These are phyloP conservation scores for Pseudopleuronectes americanus DNA, from an alignment of 2,797 vertebrate species.

Conservation along the genomic window DNA sequence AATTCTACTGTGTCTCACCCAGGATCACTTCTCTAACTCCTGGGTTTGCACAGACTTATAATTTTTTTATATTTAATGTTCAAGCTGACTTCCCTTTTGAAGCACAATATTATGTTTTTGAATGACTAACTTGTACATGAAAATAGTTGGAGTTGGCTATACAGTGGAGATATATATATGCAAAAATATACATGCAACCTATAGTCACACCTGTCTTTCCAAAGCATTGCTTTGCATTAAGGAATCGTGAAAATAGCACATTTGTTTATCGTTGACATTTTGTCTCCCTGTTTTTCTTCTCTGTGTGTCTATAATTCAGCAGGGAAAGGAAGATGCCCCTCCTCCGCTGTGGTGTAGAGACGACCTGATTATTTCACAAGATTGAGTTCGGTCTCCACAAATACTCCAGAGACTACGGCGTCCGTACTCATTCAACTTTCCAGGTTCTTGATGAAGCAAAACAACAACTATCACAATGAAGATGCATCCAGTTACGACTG, in stretches of 20 bases:
- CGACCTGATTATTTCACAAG: constrained; percentile 92
- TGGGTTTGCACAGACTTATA: neutral
- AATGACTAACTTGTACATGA: constrained; percentile 69
- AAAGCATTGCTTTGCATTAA: no score
- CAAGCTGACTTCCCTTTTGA: constrained; percentile 2
- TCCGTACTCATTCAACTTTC: constrained; percentile 73
- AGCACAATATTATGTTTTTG: constrained; percentile 33
- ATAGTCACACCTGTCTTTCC: no score
- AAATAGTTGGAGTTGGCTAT: constrained; percentile 87
- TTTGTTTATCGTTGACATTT: no score
- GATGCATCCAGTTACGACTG: neutral
- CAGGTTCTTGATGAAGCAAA: constrained; percentile 88
- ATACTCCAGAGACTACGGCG: constrained; percentile 83
- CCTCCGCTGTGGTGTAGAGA: constrained; percentile 84
- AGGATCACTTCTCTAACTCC: neutral
- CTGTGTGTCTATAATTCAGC: constrained; percentile 59
- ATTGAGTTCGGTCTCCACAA: constrained; percentile 84
- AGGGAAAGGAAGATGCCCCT: constrained; percentile 92
- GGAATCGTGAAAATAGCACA: no score
- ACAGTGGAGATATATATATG: constrained; percentile 71
- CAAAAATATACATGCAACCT: no score
- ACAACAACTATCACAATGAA: constrained; percentile 55
- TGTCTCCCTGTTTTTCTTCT: no score
- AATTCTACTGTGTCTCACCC: neutral
- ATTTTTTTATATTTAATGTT: constrained; percentile 2